Base-by-base conservation (phyloP, 2,113 vertebrate species). In the Percopsis transmontana region DNA sequence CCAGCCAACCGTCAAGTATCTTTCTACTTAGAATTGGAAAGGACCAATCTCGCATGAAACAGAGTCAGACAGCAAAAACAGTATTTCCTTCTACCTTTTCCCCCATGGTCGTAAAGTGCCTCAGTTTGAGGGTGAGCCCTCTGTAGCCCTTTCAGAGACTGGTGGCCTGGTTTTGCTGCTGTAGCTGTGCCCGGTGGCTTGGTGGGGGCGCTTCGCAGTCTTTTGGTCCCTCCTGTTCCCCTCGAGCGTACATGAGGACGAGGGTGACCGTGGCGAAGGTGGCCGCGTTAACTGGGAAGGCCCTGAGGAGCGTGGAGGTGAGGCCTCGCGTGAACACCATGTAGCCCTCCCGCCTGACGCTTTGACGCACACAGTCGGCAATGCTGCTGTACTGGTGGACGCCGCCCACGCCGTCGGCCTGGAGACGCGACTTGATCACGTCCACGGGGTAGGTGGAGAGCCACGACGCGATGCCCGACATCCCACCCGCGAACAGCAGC, bases 191-290 rank as follows among this genome's bases (percentile, higher is more conserved):
- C 8, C 79, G 5, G 86, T 67, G 8, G 88, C 62, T 45, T 0
- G 90, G 54, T 1, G 85, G 86, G 2, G 77, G 80, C 0, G 88
- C 21, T 39, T 97, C 94, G 0, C 92, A 94, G 56, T 94, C 94
- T 1, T 60, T 78, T 9, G 89, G 77, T 42, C 62, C 82, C 12
- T 79, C 66, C 6, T 93, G 89, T 0, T 80, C 82, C 0, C 91
- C 88, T 0, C 94, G 93, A 0, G 93, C 90, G 1, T 97, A 95
- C 82, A 93, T 92, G 0, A 99, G 95, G 78, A 99, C 92, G 5
- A 97, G 91, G 0, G 96, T 96, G 76, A 99, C 97, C 0, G 96
- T 96, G 40, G 97, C 95, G 8, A 99, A 98, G 40, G 97, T 99
- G 10, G 97, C 92, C 0, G 97, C 97, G 0, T 99, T 99, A 74